Conservation (phyloP, 2,888 invertebrate genomes). For the Leucophora obtusa region DNA sequence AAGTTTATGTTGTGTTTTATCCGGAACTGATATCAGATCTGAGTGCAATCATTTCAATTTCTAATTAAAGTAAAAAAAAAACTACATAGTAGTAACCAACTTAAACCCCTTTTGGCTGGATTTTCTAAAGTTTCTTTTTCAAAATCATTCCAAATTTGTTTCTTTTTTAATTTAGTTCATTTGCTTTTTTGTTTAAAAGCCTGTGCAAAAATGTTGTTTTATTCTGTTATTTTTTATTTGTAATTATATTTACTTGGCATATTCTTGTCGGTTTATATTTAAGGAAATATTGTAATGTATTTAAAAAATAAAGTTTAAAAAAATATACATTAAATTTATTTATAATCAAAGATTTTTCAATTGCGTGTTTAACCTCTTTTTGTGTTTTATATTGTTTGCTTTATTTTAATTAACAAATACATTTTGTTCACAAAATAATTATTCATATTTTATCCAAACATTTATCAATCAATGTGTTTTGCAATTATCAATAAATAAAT, state of each 20-base stretch:
- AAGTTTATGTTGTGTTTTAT: slow-evolving; percentile 20
- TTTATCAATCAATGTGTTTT: slow-evolving; percentile 67
- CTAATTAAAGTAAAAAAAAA: background rate
- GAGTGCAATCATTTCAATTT: slow-evolving; percentile 5
- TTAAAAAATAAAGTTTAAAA: slow-evolving; percentile 22
- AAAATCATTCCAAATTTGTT: slow-evolving; percentile 40
- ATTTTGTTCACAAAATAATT: slow-evolving; percentile 48
- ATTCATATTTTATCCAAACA: slow-evolving; percentile 67
- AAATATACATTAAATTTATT: slow-evolving; percentile 10
- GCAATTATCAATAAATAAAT: slow-evolving; percentile 25
- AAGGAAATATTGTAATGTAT: slow-evolving; percentile 30
- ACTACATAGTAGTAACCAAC: background rate
- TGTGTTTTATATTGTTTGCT: slow-evolving; percentile 27
- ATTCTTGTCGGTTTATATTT: slow-evolving; percentile 10
- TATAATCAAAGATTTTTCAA: background rate
- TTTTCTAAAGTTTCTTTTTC: background rate
- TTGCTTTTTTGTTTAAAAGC: slow-evolving; percentile 5
- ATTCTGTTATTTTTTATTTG: slow-evolving; percentile 4
- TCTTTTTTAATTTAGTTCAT: slow-evolving; percentile 15
- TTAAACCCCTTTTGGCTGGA: background rate
- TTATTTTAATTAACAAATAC: background rate
- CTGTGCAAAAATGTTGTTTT: slow-evolving; percentile 1
- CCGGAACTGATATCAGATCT: background rate
- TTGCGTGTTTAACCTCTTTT: background rate
- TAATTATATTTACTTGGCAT: slow-evolving; percentile 5